Evolutionary conservation across 2,888 invertebrate species (phyloP).

Genomic region (Julus scandinavius): DNA sequence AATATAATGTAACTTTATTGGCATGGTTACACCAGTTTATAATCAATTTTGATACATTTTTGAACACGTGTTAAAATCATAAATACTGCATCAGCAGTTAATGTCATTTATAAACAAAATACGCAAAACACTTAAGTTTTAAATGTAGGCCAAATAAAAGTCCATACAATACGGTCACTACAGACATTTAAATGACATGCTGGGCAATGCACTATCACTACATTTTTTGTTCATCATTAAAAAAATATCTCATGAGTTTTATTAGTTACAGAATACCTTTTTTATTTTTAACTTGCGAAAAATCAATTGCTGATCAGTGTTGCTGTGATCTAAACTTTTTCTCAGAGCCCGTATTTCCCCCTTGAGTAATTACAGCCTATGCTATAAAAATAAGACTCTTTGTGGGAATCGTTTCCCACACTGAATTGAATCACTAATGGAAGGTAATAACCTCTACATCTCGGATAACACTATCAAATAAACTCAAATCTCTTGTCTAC

Average conservation of each 20-base stretch:
- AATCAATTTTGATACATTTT: no score
- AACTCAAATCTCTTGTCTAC: not conserved
- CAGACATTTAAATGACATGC: not conserved
- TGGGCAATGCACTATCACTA: not conserved
- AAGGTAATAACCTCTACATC: not conserved
- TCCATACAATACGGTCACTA: not conserved
- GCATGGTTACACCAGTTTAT: no score
- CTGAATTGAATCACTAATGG: not conserved
- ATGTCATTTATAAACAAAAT: not conserved
- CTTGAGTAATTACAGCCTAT: not conserved
- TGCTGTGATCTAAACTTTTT: not conserved
- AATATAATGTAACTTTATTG: no score
- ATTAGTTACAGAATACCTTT: not conserved
- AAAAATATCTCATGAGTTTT: not conserved
- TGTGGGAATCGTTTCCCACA: slow-evolving; percentile 19
- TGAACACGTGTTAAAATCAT: no score
- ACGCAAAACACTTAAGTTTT: no score
- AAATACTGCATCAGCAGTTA: not conserved
- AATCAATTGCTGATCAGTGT: not conserved
- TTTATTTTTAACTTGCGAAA: not conserved
- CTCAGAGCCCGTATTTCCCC: not conserved
- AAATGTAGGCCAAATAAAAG: not conserved
- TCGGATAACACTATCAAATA: not conserved
- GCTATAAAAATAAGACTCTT: slow-evolving; percentile 4
- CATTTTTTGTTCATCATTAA: not conserved